A percentile compares a stretch with the other conserved stretches of the same genome.
Conservation (phyloP, 2,113 vertebrate species). For the Petromus typicus region DNA sequence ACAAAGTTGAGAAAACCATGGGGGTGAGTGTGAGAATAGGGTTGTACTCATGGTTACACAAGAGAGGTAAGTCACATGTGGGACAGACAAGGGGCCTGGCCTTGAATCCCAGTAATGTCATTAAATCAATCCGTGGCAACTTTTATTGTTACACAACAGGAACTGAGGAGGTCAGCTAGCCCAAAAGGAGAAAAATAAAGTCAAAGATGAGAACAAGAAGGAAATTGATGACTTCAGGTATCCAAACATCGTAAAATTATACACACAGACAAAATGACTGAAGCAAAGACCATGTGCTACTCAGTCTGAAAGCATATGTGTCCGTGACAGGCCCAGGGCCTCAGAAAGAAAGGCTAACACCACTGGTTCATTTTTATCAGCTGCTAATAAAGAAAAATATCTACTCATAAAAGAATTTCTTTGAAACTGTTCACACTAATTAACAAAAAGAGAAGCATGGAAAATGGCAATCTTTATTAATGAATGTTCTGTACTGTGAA, state of each 20-base stretch:
- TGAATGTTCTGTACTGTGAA: not conserved
- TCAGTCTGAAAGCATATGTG: fast-evolving
- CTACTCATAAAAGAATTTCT: not conserved
- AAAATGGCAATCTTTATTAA: not conserved
- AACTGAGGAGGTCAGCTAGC: not conserved
- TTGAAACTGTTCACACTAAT: not conserved
- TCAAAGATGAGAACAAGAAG: not conserved
- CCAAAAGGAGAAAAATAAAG: not conserved
- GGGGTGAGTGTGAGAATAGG: no score
- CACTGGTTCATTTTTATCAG: not conserved
- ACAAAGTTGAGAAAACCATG: no score
- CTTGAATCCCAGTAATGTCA: not conserved
- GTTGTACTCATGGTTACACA: not conserved
- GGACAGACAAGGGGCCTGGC: not conserved
- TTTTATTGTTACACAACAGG: not conserved
- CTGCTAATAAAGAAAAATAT: not conserved
- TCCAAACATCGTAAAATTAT: not conserved
- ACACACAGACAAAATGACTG: not conserved
- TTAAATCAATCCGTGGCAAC: not conserved
- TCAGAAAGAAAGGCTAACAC: not conserved
- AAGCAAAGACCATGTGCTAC: not conserved
- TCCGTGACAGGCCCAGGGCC: no score
- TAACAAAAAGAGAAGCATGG: not conserved
- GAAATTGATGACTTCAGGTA: not conserved
- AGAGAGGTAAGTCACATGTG: not conserved